Conservation (phyloP, 1,140 invertebrate genomes). For the Whitmania pigra region DNA sequence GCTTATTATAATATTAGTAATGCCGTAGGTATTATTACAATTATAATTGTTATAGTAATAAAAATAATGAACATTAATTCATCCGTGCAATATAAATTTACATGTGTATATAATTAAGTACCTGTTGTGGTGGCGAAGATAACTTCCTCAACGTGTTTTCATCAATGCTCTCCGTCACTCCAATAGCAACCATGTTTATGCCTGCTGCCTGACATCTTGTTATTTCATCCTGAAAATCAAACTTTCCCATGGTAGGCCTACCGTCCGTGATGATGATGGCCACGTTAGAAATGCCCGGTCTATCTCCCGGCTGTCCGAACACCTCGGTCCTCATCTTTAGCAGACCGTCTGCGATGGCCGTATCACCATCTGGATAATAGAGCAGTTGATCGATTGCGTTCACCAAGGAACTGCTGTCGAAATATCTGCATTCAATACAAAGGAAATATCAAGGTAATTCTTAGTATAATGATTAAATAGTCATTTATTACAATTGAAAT, state of each 20-base stretch:
- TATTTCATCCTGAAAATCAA: not conserved
- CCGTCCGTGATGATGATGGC: slow-evolving; percentile 20
- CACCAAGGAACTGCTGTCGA: not conserved
- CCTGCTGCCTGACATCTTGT: not conserved
- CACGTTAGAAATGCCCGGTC: slow-evolving; percentile 19
- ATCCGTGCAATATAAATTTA: too few relatives aligned
- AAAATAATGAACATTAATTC: too few relatives aligned
- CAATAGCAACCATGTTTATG: slow-evolving; percentile 16
- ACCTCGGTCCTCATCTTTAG: slow-evolving; percentile 15
- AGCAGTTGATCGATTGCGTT: not conserved
- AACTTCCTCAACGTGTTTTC: slow-evolving; percentile 7
- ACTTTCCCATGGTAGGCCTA: not conserved
- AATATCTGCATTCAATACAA: not conserved
- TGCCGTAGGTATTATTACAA: too few relatives aligned
- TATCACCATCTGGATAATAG: slow-evolving; percentile 6
- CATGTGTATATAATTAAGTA: too few relatives aligned
- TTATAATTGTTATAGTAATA: too few relatives aligned
- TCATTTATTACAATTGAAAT: too few relatives aligned
- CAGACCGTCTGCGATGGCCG: slow-evolving; percentile 3
- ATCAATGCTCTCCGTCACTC: slow-evolving; percentile 12
- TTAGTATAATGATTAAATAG: too few relatives aligned
- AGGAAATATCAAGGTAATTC: too few relatives aligned
- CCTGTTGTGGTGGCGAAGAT: slow-evolving; percentile 14
- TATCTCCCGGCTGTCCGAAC: slow-evolving; percentile 12
- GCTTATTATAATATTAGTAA: too few relatives aligned